Evolutionary conservation across 2,888 invertebrate genomes (phyloP), one percentile per base, ranked within the genome.

Genomic region (Melitaea athalia): DNA sequence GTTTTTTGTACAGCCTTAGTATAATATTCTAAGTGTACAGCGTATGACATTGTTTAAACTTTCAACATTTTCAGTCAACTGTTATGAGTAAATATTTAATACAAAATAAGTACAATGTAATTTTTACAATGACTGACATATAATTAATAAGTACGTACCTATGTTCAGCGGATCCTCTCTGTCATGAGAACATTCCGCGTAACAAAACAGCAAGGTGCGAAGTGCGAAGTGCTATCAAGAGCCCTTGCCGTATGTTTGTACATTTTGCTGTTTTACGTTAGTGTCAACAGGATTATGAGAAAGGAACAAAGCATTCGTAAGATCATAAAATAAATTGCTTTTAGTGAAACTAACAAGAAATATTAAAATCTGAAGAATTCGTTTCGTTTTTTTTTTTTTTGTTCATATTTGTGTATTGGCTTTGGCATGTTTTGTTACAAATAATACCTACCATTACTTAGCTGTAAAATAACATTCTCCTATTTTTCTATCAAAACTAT

Each of bases 171-270:
- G 55, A 57, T 42, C 38, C 42, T 17, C 38, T 15, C 55, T 49
- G 69, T 8, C 55, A 45, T 38, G 64, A 62, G 69, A 59, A 63
- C 71, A 66, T 71, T 72, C 61, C 64, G 52, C 67, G 60, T 65
- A 72, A 76, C 71, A 74, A 75, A 75, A 72, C 72, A 63, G 61
- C 68, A 62, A 74, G 71, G 72, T 74, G 75, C 68, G 64, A 75
- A 73, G 75, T 75, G 75, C 68, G 64, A 75, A 73, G 75, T 75
- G 74, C 75, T 81, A 81, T 84, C 81, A 80, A 81, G 82, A 73
- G 75, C 78, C 73, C 84, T 83, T 72, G 77, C 77, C 79, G 79
- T 78, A 77, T 63, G 62, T 65, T 57, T 57, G 38, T 15, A 42
- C 57, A 57, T 57, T 33, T 57, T 15, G 15, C 42, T 10, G 57